These are phyloP conservation scores for Anhinga anhinga DNA, from an alignment of 2,113 vertebrate species.

Conservation along the genomic window DNA sequence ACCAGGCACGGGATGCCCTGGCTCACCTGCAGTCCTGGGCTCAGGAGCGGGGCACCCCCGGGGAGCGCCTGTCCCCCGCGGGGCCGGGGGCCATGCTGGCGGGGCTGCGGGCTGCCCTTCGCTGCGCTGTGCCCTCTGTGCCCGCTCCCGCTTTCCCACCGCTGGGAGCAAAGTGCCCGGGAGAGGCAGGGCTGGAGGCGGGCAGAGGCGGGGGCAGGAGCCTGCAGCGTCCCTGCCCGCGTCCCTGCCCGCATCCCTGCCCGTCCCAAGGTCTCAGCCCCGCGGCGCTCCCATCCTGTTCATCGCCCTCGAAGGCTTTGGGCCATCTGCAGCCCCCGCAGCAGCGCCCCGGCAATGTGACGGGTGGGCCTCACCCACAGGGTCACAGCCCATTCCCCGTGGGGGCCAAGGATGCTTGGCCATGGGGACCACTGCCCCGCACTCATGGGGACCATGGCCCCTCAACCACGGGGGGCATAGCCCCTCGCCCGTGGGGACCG, in stretches of 20 bases:
- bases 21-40: conserved; percentile 3
- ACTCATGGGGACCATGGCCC: rapidly evolving
- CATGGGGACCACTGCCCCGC: no score
- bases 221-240: neutral
- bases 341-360: neutral
- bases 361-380: rapidly evolving
- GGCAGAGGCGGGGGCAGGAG: conserved; percentile 1
- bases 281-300: rapidly evolving
- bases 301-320: neutral
- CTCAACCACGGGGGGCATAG: no score
- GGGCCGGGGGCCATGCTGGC: neutral
- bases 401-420: neutral
- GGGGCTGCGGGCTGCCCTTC: neutral
- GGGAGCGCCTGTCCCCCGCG: rapidly evolving
- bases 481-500: rapidly evolving
- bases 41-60: neutral
- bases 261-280: neutral
- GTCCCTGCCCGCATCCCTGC: neutral
- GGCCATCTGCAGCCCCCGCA: no score
- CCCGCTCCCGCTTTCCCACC: neutral
- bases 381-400: neutral
- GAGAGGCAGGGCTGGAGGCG: conserved; percentile 59
- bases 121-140: neutral
- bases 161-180: conserved; percentile 51
- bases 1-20: rapidly evolving